Percentiles rank a stretch among this genome's conserved stretches.
Conservation (phyloP, 1,140 invertebrate genomes). For the Pseudomyrmex cubaensis region DNA sequence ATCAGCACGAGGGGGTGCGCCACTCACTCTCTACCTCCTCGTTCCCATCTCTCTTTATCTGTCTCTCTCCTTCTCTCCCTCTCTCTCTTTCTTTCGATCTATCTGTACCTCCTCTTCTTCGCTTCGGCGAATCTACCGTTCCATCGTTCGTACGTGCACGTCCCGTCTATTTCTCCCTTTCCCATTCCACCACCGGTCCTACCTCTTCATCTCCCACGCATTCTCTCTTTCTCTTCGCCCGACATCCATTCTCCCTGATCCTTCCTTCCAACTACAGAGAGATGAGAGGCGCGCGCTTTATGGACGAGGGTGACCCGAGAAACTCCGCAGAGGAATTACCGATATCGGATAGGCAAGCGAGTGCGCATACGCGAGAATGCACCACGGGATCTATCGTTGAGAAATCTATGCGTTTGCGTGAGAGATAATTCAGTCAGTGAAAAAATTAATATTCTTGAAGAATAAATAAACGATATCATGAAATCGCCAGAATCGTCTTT, state of each 20-base stretch:
- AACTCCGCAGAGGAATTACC: slow-evolving; percentile 69
- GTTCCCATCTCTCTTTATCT: slow-evolving; percentile 2
- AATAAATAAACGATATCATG: not conserved
- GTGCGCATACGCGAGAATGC: slow-evolving; percentile 24
- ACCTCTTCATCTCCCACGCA: slow-evolving; percentile 45
- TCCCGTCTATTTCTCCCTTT: slow-evolving; percentile 52
- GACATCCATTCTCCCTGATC: not conserved
- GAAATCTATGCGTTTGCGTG: slow-evolving; percentile 9
- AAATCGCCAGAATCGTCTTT: not conserved
- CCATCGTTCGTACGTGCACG: slow-evolving; percentile 57
- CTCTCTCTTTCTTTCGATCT: slow-evolving; percentile 15
- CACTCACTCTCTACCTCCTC: slow-evolving; percentile 62
- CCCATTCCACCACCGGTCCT: slow-evolving; percentile 35
- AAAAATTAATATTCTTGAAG: slow-evolving; percentile 3
- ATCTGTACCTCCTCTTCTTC: slow-evolving; percentile 19
- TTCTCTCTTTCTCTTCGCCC: not conserved
- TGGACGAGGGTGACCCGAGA: slow-evolving; percentile 70
- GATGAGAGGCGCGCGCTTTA: slow-evolving; percentile 67
- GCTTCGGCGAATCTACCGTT: slow-evolving; percentile 59
- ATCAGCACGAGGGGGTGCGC: slow-evolving; percentile 70
- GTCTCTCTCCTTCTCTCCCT: too few relatives aligned
- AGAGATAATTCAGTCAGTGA: slow-evolving; percentile 17
- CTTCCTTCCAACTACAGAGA: slow-evolving; percentile 42
- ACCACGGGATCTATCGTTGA: slow-evolving; percentile 10
- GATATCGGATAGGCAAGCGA: slow-evolving; percentile 55